Evolutionary conservation across 2,888 invertebrate species (phyloP).

Genomic region (Leptopilina drosophilae): DNA sequence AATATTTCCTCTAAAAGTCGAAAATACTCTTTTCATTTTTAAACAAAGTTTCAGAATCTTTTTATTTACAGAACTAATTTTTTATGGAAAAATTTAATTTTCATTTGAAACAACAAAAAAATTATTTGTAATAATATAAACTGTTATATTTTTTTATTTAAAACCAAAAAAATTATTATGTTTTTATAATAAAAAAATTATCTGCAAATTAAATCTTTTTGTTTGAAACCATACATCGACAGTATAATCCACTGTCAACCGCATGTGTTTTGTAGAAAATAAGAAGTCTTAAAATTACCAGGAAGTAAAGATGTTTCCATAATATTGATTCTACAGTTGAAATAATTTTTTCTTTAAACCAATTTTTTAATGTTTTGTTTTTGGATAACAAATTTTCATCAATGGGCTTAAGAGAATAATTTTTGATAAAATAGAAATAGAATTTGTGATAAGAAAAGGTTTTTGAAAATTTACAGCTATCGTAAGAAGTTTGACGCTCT

Average conservation of each 20-base stretch:
- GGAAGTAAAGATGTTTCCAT: background rate
- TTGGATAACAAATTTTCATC: too few species aligned
- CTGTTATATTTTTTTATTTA: too few species aligned
- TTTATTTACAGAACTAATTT: too few species aligned
- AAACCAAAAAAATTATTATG: too few species aligned
- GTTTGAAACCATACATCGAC: constrained; percentile 43
- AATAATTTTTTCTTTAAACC: background rate
- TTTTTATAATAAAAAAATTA: background rate
- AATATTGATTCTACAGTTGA: background rate
- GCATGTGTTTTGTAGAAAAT: background rate
- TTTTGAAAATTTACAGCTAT: constrained; percentile 54
- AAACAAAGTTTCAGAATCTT: background rate
- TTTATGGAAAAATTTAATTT: too few species aligned
- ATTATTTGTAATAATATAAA: too few species aligned
- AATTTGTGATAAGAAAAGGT: constrained; percentile 32
- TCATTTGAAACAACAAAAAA: too few species aligned
- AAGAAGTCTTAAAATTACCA: background rate
- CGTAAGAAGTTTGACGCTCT: constrained; percentile 57
- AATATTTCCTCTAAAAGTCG: background rate
- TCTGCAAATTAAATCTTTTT: constrained; percentile 22
- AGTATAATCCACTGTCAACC: constrained; percentile 20
- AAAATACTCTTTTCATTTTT: background rate
- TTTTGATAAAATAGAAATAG: background rate
- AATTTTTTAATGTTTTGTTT: too few species aligned
- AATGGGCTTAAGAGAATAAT: too few species aligned